Base-by-base conservation (phyloP, 2,113 vertebrate genomes). In the Theropithecus gelada region DNA sequence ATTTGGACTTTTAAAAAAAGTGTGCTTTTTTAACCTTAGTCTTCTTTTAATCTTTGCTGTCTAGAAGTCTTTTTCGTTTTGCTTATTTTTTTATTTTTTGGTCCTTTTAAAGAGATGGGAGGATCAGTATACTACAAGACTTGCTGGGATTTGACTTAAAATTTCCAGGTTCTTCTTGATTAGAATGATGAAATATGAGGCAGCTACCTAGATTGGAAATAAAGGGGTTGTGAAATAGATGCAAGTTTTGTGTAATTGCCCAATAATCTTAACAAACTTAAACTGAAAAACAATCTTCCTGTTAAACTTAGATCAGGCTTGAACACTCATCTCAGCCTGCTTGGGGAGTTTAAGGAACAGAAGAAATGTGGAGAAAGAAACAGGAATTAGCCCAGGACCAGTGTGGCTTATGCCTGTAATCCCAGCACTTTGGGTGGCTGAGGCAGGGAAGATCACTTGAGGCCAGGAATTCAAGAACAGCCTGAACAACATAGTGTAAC, bases 231-330 rank as follows among this genome's bases (percentile, higher is more conserved):
- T 81, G 57, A 76, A 89, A n/a, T 78, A 81, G 40, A 20, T 16
- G 45, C 3, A 38, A 13, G 82, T 93, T 87, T 82, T 93, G 18
- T 85, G 17, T 80, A 87, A 78, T 82, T 96, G 43, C 81, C 66
- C 91, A 79, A 70, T 84, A 73, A 57, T 75, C 27, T 52, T 86
- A 89, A 96, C 50, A 79, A 94, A 45, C 6, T 72, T 38, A 79
- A 93, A 66, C n/a, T 91, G 79, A 75, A 93, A 85, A 88, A 79
- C 40, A 61, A n/a, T 66, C 43, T 88, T 93, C 27, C 50, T 87
- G 6, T 80, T 86, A 82, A 86, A 48, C 45, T 89, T 30, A 79
- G 68, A 30, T 75, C 32, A 70, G 89, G 25, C 59, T 75, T 78
- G 66, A 88, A 66, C 30, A 14, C 61, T 64, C 61, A 64, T 59